These are phyloP conservation scores for Drosophila sechellia DNA, from an alignment of 1,140 invertebrate genomes.

Conservation along the genomic window DNA sequence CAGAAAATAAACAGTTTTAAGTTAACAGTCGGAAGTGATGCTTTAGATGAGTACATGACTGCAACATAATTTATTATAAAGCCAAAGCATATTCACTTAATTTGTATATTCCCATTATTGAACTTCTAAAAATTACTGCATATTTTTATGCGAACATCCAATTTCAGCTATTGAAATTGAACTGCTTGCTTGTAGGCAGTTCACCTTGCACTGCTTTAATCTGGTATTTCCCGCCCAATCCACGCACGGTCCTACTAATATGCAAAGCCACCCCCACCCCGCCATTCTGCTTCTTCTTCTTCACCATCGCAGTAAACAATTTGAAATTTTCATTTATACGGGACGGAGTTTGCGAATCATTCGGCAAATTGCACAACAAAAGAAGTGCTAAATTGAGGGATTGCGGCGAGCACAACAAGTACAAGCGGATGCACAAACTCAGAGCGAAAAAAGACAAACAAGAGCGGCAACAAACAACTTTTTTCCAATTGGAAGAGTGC, in stretches of 20 bases:
- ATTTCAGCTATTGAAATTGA: not conserved
- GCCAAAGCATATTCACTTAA: too few species aligned
- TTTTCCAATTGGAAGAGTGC: conserved; percentile 38
- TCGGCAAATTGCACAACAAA: conserved; percentile 30
- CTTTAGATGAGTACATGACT: too few species aligned
- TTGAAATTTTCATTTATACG: conserved; percentile 36
- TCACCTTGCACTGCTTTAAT: not conserved
- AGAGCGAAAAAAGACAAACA: not conserved
- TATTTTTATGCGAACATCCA: too few species aligned
- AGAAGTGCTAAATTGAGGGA: conserved; percentile 29
- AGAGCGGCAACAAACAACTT: conserved; percentile 11
- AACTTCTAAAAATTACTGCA: too few species aligned
- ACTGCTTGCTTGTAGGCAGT: not conserved
- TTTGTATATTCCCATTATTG: too few species aligned
- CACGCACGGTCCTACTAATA: conserved; percentile 3
- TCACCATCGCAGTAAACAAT: conserved; percentile 32
- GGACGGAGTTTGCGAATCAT: conserved; percentile 23
- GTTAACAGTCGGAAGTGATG: too few species aligned
- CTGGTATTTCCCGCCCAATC: not conserved
- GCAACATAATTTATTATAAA: too few species aligned
- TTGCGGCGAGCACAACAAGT: not conserved
- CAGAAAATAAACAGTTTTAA: too few species aligned
- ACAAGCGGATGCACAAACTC: not conserved
- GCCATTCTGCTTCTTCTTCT: conserved; percentile 8
- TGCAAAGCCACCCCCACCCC: not conserved